Conservation (phyloP, 2,113 vertebrate species). For the Thryonomys swinderianus region DNA sequence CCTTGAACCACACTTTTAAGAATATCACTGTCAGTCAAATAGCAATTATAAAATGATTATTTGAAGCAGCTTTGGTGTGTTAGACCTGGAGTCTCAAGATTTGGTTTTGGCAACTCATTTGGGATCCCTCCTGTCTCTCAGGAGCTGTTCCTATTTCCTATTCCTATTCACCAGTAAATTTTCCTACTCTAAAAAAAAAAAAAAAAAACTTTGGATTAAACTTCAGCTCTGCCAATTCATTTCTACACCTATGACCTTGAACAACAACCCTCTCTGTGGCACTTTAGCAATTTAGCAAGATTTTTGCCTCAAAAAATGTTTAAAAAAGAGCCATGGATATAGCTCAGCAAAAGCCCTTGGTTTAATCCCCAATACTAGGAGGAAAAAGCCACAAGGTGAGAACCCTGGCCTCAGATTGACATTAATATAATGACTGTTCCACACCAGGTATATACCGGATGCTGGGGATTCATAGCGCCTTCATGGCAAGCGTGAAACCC, state of each 20-base stretch:
- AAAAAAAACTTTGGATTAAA: conserved; percentile 24
- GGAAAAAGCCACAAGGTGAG: background rate
- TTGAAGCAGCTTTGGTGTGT: background rate
- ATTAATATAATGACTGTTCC: background rate
- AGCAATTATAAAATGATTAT: conserved; percentile 34
- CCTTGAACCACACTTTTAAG: background rate
- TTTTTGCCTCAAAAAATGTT: background rate
- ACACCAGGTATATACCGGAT: background rate
- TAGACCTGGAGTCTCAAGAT: background rate
- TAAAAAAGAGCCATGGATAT: background rate
- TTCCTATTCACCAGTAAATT: background rate
- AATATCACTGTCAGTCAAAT: background rate
- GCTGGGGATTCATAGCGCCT: background rate
- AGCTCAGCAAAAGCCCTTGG: background rate
- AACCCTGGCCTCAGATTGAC: background rate
- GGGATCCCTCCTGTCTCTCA: background rate
- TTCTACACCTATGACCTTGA: background rate
- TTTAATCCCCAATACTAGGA: background rate
- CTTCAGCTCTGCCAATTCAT: background rate
- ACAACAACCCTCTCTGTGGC: background rate
- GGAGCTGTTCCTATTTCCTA: background rate
- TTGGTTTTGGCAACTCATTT: background rate
- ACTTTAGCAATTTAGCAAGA: background rate
- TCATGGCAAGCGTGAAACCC: too few relatives aligned
- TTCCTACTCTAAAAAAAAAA: background rate